These are phyloP conservation scores for Sebastes melanostomus DNA, from an alignment of 2,797 vertebrate genomes.

Conservation along the genomic window DNA sequence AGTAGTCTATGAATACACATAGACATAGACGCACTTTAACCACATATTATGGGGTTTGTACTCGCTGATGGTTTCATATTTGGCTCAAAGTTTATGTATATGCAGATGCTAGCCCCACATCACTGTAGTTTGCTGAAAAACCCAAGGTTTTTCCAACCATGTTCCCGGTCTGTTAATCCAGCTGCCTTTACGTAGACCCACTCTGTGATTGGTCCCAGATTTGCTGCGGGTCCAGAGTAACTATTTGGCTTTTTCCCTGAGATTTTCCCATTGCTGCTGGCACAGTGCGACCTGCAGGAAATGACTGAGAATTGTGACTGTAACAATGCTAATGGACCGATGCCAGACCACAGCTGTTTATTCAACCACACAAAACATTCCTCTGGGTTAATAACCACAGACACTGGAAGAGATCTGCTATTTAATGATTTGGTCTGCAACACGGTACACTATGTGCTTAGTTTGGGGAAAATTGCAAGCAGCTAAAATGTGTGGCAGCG, in stretches of 20 bases:
- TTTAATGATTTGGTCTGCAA: slow-evolving; percentile 61
- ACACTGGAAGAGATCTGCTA: slow-evolving; percentile 52
- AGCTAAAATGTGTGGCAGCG: slow-evolving; percentile 32
- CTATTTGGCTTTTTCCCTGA: slow-evolving; percentile 49
- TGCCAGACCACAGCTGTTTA: slow-evolving; percentile 67
- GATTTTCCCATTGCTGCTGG: slow-evolving; percentile 65
- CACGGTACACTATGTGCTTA: slow-evolving; percentile 54
- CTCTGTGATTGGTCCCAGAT: slow-evolving; percentile 71
- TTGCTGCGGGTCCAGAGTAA: slow-evolving; percentile 54
- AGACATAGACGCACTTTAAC: slow-evolving; percentile 55
- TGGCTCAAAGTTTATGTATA: slow-evolving; percentile 70
- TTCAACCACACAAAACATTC: slow-evolving; percentile 67
- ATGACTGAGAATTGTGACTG: slow-evolving; percentile 66
- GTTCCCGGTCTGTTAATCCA: slow-evolving; percentile 63
- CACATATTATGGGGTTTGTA: slow-evolving; percentile 74
- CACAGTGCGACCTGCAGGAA: slow-evolving; percentile 62
- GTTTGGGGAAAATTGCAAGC: slow-evolving; percentile 49
- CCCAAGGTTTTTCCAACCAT: slow-evolving; percentile 73
- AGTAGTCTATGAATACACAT: slow-evolving; percentile 74
- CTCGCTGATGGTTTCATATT: slow-evolving; percentile 76
- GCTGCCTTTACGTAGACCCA: slow-evolving; percentile 57
- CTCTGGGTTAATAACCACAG: slow-evolving; percentile 72
- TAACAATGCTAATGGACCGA: slow-evolving; percentile 69
- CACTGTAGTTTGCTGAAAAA: slow-evolving; percentile 65
- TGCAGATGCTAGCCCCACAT: slow-evolving; percentile 71